Conservation (phyloP, 2,888 invertebrate species). For the Dichetophora obliterata region DNA sequence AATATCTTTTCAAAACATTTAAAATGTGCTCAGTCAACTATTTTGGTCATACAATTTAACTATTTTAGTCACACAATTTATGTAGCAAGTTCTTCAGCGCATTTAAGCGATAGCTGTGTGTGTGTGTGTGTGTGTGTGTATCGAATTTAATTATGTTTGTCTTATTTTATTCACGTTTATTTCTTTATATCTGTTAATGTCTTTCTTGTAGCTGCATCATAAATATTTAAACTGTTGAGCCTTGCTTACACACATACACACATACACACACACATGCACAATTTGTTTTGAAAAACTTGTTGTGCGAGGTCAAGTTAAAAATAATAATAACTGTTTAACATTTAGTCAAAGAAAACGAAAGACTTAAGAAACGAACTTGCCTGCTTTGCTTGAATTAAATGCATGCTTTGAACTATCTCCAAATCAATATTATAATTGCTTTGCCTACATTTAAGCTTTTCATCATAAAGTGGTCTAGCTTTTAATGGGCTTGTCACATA, state of each 20-base stretch:
- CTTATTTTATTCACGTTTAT: neutral
- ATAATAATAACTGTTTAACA: neutral
- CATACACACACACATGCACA: neutral
- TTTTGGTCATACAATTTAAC: too few relatives aligned
- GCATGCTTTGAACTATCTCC: too few relatives aligned
- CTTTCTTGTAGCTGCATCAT: neutral
- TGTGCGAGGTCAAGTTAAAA: conserved; percentile 23
- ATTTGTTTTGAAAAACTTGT: conserved; percentile 19
- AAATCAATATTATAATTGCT: too few relatives aligned
- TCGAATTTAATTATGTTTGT: conserved; percentile 13
- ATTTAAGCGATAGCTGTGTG: neutral
- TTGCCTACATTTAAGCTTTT: neutral
- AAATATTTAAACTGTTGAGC: conserved; percentile 14
- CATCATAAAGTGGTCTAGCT: neutral
- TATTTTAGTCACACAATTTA: too few relatives aligned
- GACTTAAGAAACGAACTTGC: conserved; percentile 1
- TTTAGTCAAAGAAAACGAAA: neutral
- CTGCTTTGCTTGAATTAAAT: too few relatives aligned
- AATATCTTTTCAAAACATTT: neutral
- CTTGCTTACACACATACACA: neutral
- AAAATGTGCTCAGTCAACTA: neutral
- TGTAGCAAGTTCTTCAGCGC: too few relatives aligned
- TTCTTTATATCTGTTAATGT: neutral
- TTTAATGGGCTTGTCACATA: neutral
- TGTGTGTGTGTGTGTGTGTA: conserved; percentile 27